Evolutionary conservation across 2,113 vertebrate genomes (phyloP).

Genomic region (Rousettus leschenaultii): DNA sequence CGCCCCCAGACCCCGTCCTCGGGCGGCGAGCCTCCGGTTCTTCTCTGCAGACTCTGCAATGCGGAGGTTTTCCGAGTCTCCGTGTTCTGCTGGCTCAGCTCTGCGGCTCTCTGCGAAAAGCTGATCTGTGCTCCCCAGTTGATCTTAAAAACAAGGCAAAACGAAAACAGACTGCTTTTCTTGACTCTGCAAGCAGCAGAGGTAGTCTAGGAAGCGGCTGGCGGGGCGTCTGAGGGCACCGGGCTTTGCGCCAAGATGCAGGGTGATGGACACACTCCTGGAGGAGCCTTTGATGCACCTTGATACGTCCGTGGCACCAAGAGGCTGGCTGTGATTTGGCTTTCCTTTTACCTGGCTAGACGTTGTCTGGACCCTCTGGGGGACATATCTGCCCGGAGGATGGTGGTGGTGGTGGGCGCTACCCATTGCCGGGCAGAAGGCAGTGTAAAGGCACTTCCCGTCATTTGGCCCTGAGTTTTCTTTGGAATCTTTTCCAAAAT

Average conservation of each 20-base stretch:
- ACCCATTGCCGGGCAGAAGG: not conserved
- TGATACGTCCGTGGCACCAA: too few relatives aligned
- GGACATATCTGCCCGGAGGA: fast-evolving
- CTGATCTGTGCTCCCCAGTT: not conserved
- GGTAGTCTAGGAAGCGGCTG: not conserved
- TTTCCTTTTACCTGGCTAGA: not conserved
- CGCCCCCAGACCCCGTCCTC: not conserved
- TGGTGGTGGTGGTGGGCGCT: fast-evolving
- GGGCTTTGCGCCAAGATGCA: not conserved
- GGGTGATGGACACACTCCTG: not conserved
- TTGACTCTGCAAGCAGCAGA: not conserved
- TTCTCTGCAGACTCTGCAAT: not conserved
- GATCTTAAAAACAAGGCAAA: not conserved
- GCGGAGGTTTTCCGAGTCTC: not conserved
- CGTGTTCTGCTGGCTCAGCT: not conserved
- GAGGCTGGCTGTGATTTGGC: too few relatives aligned
- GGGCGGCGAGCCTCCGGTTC: fast-evolving
- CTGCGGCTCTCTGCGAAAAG: not conserved
- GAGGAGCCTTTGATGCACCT: not conserved
- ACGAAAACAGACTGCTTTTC: not conserved
- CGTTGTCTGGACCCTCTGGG: not conserved
- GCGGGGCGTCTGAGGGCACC: not conserved
- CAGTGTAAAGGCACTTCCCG: fast-evolving
- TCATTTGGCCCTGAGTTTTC: not conserved
- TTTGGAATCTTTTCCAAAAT: not conserved